A percentile compares a stretch with the other conserved stretches of the same genome.
Conservation (phyloP, 2,113 vertebrate genomes). For the Podarcis cretensis region DNA sequence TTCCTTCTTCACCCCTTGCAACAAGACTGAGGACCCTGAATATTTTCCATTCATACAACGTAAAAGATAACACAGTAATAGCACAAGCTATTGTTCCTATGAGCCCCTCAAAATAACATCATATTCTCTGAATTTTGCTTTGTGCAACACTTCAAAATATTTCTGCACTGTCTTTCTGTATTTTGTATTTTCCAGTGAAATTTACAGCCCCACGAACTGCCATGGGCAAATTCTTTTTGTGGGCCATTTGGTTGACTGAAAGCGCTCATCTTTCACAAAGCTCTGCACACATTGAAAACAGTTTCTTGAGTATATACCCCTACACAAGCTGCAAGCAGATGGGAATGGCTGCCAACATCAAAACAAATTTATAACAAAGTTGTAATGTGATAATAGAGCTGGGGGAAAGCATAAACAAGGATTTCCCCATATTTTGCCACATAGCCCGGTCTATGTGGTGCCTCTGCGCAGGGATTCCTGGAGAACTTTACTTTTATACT, state of each 20-base stretch:
- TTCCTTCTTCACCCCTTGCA: conserved; percentile 5
- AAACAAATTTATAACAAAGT: not conserved
- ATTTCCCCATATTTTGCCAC: not conserved
- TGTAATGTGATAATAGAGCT: conserved; percentile 1
- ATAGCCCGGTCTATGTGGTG: not conserved
- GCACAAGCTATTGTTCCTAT: not conserved
- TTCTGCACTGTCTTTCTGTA: not conserved
- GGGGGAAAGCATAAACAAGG: not conserved
- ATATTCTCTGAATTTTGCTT: not conserved
- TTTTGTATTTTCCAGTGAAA: conserved; percentile 40
- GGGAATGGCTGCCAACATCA: not conserved
- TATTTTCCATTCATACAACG: conserved; percentile 5
- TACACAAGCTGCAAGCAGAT: not conserved
- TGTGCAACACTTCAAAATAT: conserved; percentile 48
- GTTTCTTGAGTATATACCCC: conserved; percentile 36
- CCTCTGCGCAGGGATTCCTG: not conserved
- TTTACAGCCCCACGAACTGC: conserved; percentile 42
- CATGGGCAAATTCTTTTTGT: conserved; percentile 23
- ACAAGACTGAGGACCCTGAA: conserved; percentile 1
- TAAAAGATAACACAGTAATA: conserved; percentile 34
- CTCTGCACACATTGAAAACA: conserved; percentile 31
- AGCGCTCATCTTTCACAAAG: conserved; percentile 41
- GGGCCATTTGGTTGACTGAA: conserved; percentile 14
- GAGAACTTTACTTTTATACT: not conserved
- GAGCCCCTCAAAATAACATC: conserved; percentile 33